These are phyloP conservation scores for Aplochiton taeniatus DNA, from an alignment of 2,797 vertebrate species.

Conservation along the genomic window DNA sequence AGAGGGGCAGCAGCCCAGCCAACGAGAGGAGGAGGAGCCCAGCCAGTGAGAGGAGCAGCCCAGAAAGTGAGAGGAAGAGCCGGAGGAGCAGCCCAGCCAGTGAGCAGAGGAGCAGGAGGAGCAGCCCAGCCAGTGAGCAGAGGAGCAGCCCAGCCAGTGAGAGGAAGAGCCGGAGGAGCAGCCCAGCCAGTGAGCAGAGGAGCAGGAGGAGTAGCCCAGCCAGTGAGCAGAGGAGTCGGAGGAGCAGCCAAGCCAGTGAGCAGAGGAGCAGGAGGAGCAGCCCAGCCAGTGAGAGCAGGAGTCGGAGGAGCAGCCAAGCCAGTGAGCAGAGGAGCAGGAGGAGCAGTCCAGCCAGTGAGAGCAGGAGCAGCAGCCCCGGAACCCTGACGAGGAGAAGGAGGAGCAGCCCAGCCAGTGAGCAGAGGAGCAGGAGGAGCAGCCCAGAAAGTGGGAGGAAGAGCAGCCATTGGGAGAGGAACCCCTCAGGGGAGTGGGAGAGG, in stretches of 20 bases:
- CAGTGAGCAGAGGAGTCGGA: too few species aligned
- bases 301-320: neutral
- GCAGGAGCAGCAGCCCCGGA: conserved; percentile 24
- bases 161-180: too few species aligned
- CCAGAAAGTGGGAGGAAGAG: neutral
- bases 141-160: too few species aligned
- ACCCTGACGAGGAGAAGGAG: conserved; percentile 12
- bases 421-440: too few species aligned
- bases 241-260: too few species aligned
- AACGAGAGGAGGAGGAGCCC: conserved; percentile 12
- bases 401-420: conserved; percentile 42
- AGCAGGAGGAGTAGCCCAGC: too few species aligned
- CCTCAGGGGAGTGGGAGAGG: neutral
- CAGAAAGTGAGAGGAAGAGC: too few species aligned
- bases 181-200: too few species aligned
- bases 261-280: too few species aligned
- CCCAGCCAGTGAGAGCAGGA: neutral
- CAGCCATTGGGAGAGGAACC: conserved; percentile 66
- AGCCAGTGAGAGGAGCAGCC: conserved; percentile 9
- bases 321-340: conserved; percentile 21
- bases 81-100: too few species aligned
- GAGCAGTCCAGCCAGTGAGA: conserved; percentile 12
- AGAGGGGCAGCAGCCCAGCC: neutral
- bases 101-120: too few species aligned
- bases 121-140: too few species aligned